Conservation (phyloP, 2,113 vertebrate species). For the Isurus oxyrinchus region DNA sequence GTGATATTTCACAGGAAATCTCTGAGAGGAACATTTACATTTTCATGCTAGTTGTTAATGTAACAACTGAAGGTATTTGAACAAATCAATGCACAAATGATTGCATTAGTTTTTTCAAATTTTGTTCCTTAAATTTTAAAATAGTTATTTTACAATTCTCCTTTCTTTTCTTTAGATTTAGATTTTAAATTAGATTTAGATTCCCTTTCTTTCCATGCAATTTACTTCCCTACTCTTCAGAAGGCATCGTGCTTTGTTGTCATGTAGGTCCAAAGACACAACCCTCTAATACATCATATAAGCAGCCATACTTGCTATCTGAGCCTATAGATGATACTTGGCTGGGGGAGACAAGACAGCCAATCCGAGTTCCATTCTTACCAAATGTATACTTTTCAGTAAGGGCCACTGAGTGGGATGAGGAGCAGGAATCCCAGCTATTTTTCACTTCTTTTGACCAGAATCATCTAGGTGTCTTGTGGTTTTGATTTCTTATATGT, state of each 20-base stretch:
- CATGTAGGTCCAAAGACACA: not conserved
- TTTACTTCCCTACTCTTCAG: not conserved
- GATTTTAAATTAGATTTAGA: not conserved
- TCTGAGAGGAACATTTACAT: not conserved
- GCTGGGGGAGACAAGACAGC: not conserved
- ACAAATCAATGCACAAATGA: not conserved
- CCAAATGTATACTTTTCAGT: not conserved
- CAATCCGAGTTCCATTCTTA: not conserved
- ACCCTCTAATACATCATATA: not conserved
- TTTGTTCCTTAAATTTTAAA: not conserved
- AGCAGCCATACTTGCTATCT: not conserved
- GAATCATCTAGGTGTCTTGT: not conserved
- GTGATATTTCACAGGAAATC: constrained; percentile 1
- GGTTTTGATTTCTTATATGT: not conserved
- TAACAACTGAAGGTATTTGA: not conserved
- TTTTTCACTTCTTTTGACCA: not conserved
- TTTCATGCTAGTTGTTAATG: not conserved
- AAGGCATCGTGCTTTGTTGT: not conserved
- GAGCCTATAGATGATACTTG: not conserved
- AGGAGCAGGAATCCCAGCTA: not conserved
- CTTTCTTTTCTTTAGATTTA: not conserved
- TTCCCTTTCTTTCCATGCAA: not conserved
- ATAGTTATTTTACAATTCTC: not conserved
- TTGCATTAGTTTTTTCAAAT: not conserved
- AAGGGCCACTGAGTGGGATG: not conserved